A percentile compares a stretch with the other conserved stretches of the same genome.
These are phyloP conservation scores for Menura novaehollandiae DNA, from an alignment of 2,113 vertebrate species.

Conservation along the genomic window DNA sequence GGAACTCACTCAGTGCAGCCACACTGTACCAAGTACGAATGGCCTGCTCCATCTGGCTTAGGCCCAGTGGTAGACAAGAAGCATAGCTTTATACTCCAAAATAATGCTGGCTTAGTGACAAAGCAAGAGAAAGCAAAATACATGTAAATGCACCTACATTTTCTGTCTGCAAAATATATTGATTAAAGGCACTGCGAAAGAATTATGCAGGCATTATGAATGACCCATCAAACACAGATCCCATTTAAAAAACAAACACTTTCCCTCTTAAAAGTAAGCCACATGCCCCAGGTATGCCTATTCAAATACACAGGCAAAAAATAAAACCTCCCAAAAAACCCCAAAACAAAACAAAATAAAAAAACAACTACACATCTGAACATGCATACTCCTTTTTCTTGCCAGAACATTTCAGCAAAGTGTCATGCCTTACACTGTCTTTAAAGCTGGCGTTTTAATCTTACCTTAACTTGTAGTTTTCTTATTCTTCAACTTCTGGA, in stretches of 20 bases:
- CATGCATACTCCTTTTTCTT: not conserved
- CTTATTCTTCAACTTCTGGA: not conserved
- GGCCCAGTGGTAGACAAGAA: not conserved
- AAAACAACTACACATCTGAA: not conserved
- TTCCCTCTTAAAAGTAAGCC: not conserved
- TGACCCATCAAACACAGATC: not conserved
- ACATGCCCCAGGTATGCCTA: not conserved
- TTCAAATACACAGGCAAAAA: not conserved
- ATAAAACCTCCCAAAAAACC: no score
- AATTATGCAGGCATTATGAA: not conserved
- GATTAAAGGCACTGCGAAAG: not conserved
- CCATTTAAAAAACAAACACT: not conserved
- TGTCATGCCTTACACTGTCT: not conserved
- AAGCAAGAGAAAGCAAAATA: not conserved
- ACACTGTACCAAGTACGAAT: not conserved
- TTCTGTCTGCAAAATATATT: not conserved
- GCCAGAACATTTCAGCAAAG: not conserved
- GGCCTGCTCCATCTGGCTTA: not conserved
- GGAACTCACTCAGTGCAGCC: not conserved
- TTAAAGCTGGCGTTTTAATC: not conserved
- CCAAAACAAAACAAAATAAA: no score
- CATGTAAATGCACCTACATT: not conserved
- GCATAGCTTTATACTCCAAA: not conserved
- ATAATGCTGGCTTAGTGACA: not conserved
- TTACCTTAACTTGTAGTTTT: not conserved